Percentiles rank a stretch among this genome's conserved stretches.
phyloP scores from a whole-genome alignment of 53 echinoderm and acorn worm species.

The Echinarachnius parma region DNA sequence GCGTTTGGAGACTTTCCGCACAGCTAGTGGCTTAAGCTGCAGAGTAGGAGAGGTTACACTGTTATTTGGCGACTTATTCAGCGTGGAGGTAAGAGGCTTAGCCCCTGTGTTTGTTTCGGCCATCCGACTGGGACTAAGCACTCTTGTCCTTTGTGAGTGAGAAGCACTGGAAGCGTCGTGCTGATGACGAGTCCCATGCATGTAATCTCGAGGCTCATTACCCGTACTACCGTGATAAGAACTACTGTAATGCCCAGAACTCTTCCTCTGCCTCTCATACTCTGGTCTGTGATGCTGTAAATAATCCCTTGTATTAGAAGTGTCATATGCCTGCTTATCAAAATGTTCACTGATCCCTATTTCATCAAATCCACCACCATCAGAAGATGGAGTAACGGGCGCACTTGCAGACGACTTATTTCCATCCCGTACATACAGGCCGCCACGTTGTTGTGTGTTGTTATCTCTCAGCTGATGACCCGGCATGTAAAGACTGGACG shows the following conservation, averaged over 20 bases:
- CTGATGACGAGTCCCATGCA: conserved; percentile 6
- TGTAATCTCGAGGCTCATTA: conserved; percentile 25
- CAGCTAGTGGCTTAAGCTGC: conserved; percentile 78
- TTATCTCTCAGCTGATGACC: conserved; percentile 27
- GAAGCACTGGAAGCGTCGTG: conserved; percentile 25
- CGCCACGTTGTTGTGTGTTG: conserved; percentile 20
- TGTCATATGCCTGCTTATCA: conserved; percentile 26
- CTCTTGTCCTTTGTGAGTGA: conserved; percentile 36
- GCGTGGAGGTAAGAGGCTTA: conserved; percentile 45
- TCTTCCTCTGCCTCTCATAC: conserved; percentile 31
- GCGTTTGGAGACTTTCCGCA: conserved; percentile 84
- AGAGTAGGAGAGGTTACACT: conserved; percentile 26
- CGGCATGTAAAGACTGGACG: conserved; percentile 14
- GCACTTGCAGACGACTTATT: conserved; percentile 25
- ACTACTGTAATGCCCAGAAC: not conserved
- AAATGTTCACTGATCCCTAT: conserved; percentile 12
- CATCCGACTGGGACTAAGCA: conserved; percentile 42
- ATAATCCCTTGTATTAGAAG: too few relatives aligned
- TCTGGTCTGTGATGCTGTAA: conserved; percentile 19
- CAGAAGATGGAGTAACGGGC: conserved; percentile 24
- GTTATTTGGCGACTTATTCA: conserved; percentile 3
- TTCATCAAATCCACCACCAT: conserved; percentile 18
- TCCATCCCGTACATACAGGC: conserved; percentile 38
- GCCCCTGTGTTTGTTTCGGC: conserved; percentile 17
- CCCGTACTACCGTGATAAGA: conserved; percentile 5